These are phyloP conservation scores for Pygocentrus nattereri DNA, from an alignment of 2,797 vertebrate species.

Conservation along the genomic window DNA sequence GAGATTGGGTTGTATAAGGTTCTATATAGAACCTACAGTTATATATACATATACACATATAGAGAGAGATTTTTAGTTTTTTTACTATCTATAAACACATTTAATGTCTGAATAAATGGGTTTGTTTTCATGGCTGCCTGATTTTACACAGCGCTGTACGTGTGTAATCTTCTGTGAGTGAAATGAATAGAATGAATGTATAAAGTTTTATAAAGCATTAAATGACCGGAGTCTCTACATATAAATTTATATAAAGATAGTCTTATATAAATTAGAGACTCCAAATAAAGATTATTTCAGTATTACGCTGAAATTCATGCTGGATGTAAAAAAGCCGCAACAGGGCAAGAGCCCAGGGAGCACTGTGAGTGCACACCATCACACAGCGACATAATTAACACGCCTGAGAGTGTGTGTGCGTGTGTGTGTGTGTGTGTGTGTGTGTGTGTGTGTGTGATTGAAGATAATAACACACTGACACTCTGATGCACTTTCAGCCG, in stretches of 20 bases:
- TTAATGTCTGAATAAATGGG: too few relatives aligned
- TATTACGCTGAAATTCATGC: neutral
- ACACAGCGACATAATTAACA: neutral
- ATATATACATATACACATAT: too few relatives aligned
- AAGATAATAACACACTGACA: neutral
- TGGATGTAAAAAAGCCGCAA: too few relatives aligned
- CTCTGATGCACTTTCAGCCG: neutral
- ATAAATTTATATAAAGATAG: neutral
- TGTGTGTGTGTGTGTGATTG: neutral
- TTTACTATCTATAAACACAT: too few relatives aligned
- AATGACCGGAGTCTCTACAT: neutral
- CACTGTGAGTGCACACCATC: neutral
- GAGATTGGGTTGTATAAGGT: too few relatives aligned
- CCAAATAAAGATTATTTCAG: neutral
- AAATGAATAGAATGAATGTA: neutral
- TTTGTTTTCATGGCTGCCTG: too few relatives aligned
- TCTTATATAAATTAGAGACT: neutral
- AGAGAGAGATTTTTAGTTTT: too few relatives aligned
- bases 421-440: too few relatives aligned
- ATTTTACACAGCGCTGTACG: neutral
- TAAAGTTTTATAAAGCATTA: neutral
- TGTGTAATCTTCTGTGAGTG: neutral
- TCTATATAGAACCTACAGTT: too few relatives aligned
- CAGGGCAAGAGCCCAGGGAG: neutral
- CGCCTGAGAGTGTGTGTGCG: neutral